Percentiles rank a stretch among this genome's conserved stretches.
Evolutionary conservation across 2,797 vertebrate genomes (phyloP).

Genomic region (Centroberyx gerrardi): DNA sequence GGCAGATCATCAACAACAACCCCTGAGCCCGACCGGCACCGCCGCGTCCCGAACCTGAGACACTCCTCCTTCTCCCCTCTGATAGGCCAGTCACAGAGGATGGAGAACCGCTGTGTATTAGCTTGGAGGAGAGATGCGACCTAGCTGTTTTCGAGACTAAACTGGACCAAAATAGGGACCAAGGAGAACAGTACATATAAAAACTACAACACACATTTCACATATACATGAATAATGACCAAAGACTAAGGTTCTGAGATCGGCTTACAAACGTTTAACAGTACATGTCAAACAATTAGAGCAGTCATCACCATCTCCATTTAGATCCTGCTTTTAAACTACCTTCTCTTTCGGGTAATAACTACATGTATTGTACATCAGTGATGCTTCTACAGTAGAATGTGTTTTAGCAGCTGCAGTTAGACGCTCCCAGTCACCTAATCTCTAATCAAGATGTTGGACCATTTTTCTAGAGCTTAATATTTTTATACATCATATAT

Average conservation of each 20-base stretch:
- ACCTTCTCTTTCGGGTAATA: neutral
- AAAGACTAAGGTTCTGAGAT: slow-evolving; percentile 11
- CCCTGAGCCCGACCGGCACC: slow-evolving; percentile 42
- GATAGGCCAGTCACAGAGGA: slow-evolving; percentile 49
- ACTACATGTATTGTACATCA: neutral
- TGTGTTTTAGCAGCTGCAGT: slow-evolving; percentile 37
- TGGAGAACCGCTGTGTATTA: slow-evolving; percentile 53
- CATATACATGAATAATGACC: slow-evolving; percentile 6
- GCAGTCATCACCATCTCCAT: slow-evolving; percentile 26
- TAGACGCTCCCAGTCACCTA: slow-evolving; percentile 32
- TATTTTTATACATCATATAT: slow-evolving; percentile 60
- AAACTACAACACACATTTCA: slow-evolving; percentile 21
- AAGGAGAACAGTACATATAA: slow-evolving; percentile 53
- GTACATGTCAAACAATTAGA: slow-evolving; percentile 6
- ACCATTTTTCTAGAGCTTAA: slow-evolving; percentile 36
- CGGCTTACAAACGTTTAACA: neutral
- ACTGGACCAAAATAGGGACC: slow-evolving; percentile 76
- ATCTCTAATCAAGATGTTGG: slow-evolving; percentile 45
- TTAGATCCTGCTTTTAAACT: slow-evolving; percentile 24
- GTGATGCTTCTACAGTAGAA: slow-evolving; percentile 3
- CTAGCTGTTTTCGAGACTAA: slow-evolving; percentile 58
- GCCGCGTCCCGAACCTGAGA: neutral
- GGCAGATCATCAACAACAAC: slow-evolving; percentile 93
- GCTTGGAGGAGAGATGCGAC: slow-evolving; percentile 57
- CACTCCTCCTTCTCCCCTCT: slow-evolving; percentile 37